Percentiles rank a stretch among this genome's conserved stretches.
phyloP scores from a whole-genome alignment of 2,797 vertebrate genomes.

The Parambassis ranga region DNA sequence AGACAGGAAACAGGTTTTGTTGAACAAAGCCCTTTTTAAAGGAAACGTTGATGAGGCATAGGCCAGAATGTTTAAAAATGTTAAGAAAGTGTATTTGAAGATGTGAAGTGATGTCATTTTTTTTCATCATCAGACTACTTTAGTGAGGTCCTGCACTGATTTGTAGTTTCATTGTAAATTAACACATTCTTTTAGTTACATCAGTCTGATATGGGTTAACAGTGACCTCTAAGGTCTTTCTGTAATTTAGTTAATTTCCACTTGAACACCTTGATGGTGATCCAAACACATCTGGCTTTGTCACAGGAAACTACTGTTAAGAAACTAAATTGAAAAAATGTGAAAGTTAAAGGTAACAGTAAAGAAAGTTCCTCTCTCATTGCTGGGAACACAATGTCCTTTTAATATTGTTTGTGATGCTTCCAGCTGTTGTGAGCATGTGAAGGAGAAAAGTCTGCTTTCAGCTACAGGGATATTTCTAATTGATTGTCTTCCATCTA shows the following conservation, averaged over 20 bases:
- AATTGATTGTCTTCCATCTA: constrained; percentile 28
- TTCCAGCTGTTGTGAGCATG: constrained; percentile 37
- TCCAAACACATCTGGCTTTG: constrained; percentile 26
- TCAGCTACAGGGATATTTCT: constrained; percentile 4
- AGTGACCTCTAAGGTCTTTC: constrained; percentile 2
- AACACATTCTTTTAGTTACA: too few species aligned
- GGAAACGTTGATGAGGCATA: constrained; percentile 46
- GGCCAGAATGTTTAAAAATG: constrained; percentile 34
- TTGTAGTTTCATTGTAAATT: background rate
- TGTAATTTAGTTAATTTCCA: constrained; percentile 26
- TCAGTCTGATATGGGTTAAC: too few species aligned
- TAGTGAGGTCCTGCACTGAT: background rate
- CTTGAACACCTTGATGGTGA: constrained; percentile 24
- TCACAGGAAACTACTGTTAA: constrained; percentile 21
- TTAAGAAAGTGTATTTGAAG: constrained; percentile 22
- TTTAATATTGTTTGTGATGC: constrained; percentile 24
- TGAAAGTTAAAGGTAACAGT: constrained; percentile 3
- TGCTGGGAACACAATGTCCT: constrained; percentile 47
- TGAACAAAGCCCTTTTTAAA: constrained; percentile 72
- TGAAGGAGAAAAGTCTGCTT: constrained; percentile 14
- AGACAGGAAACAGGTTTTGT: constrained; percentile 72
- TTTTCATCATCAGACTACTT: background rate
- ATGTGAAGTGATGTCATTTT: background rate
- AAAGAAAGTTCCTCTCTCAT: constrained; percentile 29
- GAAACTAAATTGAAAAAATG: constrained; percentile 3